Conservation (phyloP, 2,797 vertebrate species). For the Hybognathus amarus region DNA sequence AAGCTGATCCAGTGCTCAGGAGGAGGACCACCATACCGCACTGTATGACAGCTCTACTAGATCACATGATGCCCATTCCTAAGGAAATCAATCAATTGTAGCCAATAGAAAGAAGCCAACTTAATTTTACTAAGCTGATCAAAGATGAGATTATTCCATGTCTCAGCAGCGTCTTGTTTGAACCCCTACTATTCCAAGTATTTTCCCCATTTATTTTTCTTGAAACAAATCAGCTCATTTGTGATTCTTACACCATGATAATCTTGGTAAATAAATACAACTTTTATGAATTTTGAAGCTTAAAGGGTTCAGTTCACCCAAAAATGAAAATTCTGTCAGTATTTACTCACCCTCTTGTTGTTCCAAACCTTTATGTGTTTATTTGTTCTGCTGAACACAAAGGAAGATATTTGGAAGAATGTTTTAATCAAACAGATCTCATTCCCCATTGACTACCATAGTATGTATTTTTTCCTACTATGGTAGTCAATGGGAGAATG, state of each 20-base stretch:
- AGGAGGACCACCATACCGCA: background rate
- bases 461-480: too few relatives aligned
- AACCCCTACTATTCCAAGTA: background rate
- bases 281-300: background rate
- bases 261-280: background rate
- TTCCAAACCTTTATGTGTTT: too few relatives aligned
- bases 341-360: too few relatives aligned
- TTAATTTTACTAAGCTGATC: background rate
- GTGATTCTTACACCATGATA: background rate
- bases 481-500: too few relatives aligned
- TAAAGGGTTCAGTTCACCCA: too few relatives aligned
- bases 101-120: background rate
- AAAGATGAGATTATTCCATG: background rate
- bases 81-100: background rate
- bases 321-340: too few relatives aligned
- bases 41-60: conserved; percentile 14
- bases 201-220: background rate
- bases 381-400: too few relatives aligned
- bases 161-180: background rate
- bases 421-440: too few relatives aligned
- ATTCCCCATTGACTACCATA: too few relatives aligned
- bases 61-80: background rate
- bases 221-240: background rate
- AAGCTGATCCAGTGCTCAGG: conserved; percentile 51
- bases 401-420: too few relatives aligned